Conservation (phyloP, 2,888 invertebrate species). For the Chymomyza amoena region DNA sequence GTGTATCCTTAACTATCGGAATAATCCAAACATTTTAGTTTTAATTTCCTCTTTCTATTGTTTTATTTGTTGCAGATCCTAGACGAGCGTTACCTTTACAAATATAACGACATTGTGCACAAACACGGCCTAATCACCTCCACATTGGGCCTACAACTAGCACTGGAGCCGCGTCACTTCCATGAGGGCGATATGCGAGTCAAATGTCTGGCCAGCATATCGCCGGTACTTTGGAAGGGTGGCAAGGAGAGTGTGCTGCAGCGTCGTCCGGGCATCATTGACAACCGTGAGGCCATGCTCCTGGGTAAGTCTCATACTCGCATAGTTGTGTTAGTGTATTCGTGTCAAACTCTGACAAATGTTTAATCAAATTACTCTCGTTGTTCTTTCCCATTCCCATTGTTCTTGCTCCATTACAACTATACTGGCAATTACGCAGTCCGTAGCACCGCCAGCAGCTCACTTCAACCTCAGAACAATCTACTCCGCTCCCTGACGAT, state of each 20-base stretch:
- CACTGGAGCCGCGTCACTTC: constrained; percentile 81
- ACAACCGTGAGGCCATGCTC: constrained; percentile 82
- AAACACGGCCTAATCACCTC: constrained; percentile 82
- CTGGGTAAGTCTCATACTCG: constrained; percentile 80
- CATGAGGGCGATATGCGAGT: constrained; percentile 82
- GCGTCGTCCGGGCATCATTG: constrained; percentile 80
- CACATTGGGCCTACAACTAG: constrained; percentile 81
- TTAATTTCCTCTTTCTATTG: background rate
- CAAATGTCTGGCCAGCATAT: constrained; percentile 82
- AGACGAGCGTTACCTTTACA: constrained; percentile 79
- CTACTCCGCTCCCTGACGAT: constrained; percentile 59
- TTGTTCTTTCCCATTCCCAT: background rate
- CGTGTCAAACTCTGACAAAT: background rate
- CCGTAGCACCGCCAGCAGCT: constrained; percentile 57
- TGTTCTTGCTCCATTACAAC: background rate
- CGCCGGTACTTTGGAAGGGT: constrained; percentile 82
- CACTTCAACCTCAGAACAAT: constrained; percentile 47
- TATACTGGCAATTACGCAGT: constrained; percentile 42
- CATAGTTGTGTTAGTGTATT: background rate
- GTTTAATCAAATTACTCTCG: constrained; percentile 24
- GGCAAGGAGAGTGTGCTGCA: constrained; percentile 82
- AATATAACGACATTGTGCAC: constrained; percentile 81
- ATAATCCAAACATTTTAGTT: no score
- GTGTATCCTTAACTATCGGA: no score
- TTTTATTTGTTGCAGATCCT: constrained; percentile 78